Evolutionary conservation across 2,888 invertebrate genomes (phyloP), one percentile per base, ranked within the genome.

Genomic region (Phrixothrix hirtus): DNA sequence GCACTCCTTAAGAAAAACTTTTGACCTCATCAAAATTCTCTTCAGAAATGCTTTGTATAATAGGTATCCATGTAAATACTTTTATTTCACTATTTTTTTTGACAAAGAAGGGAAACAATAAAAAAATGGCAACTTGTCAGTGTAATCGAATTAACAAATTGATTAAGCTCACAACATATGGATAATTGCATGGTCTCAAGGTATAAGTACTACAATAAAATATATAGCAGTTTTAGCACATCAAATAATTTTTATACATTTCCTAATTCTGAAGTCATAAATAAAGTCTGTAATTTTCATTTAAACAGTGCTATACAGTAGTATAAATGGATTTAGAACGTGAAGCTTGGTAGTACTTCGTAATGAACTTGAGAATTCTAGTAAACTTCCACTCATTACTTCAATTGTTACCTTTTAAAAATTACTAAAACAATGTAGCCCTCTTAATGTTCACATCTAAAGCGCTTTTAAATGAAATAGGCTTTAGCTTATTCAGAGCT

Each of bases 231-330:
- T 5, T 21, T 7, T 21, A 3, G 21, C 21, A 21, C 4, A 5
- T 3, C 4, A 21, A 38, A 46, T 25, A 12, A 25, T 39, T 4
- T 34, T 14, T 21, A 39, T 15, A 32, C 47, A 39, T 34, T n/a
- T n/a, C n/a, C n/a, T n/a, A n/a, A n/a, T n/a, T n/a, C n/a, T n/a
- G n/a, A n/a, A n/a, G n/a, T n/a, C n/a, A n/a, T 34, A 39, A 47
- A 47, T 39, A 47, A 47, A 39, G 39, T 39, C 27, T 47, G 47
- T 41, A 47, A 47, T 34, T 47, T 32, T 41, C 47, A 27, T 39
- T 46, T 47, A 39, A 47, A 14, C 47, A 27, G 32, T 25, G 11
- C 37, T 32, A 16, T 26, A 35, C 12, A 16, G 12, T 17, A 26
- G 36, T 38, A 30, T 35, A 26, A 15, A 29, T 9, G 21, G 37